phyloP scores from a whole-genome alignment of 2,888 invertebrate species.

The Oxyteleia sp. region DNA sequence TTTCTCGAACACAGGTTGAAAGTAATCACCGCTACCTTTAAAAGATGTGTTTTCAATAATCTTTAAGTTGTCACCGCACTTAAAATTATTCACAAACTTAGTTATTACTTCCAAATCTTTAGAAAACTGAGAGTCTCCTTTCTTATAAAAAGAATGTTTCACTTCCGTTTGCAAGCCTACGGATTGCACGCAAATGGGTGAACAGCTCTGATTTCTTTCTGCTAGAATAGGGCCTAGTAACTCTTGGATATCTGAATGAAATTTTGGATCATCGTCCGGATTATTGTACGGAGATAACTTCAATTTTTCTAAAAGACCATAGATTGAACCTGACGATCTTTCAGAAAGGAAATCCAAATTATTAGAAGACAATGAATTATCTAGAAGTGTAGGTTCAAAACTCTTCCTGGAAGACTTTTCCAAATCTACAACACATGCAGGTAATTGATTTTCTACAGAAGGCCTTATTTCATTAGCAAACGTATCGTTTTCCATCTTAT shows the following conservation, averaged over 20 bases:
- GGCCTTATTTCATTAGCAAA: too few relatives aligned
- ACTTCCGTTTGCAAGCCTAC: slow-evolving; percentile 21
- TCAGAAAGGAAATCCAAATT: background rate
- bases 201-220: slow-evolving; percentile 26
- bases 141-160: background rate
- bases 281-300: slow-evolving; percentile 40
- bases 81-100: slow-evolving; percentile 15
- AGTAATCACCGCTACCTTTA: slow-evolving; percentile 15
- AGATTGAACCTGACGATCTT: slow-evolving; percentile 3
- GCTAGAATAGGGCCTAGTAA: slow-evolving; percentile 37
- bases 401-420: background rate
- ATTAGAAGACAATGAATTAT: background rate
- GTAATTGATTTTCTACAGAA: background rate
- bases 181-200: background rate
- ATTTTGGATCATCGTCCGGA: slow-evolving; percentile 5
- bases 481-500: too few relatives aligned
- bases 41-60: background rate
- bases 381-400: background rate
- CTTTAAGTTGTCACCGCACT: slow-evolving; percentile 5
- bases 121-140: background rate
- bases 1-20: background rate
- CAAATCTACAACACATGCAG: background rate
- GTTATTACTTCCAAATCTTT: slow-evolving; percentile 18
- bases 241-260: slow-evolving; percentile 37
- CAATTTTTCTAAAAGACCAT: slow-evolving; percentile 28